These are phyloP conservation scores for Falco novaeseelandiae DNA, from an alignment of 2,797 vertebrate species.

Conservation along the genomic window DNA sequence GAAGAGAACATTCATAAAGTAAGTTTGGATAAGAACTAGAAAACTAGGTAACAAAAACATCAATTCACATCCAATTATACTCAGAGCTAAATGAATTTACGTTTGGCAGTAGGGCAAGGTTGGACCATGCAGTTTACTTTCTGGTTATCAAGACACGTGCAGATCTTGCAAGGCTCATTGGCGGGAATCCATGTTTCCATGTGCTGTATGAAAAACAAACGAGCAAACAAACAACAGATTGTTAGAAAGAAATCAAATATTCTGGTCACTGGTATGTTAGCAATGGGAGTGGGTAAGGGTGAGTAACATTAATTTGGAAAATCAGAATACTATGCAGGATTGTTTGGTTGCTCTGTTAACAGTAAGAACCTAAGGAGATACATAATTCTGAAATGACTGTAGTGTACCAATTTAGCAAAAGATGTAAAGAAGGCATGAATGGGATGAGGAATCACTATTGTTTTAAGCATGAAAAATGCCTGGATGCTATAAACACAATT, in stretches of 20 bases:
- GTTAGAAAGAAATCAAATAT: not conserved
- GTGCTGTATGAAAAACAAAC: conserved; percentile 70
- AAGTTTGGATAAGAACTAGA: not conserved
- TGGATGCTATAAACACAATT: not conserved
- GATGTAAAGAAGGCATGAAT: not conserved
- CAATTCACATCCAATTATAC: not conserved
- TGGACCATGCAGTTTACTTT: conserved; percentile 86
- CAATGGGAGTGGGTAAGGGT: not conserved
- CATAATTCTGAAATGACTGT: not conserved
- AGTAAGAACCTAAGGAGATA: not conserved
- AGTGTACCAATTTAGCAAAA: not conserved
- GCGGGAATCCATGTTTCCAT: conserved; percentile 90
- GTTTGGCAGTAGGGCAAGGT: conserved; percentile 84
- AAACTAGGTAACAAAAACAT: not conserved
- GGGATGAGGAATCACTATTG: not conserved
- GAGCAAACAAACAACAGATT: not conserved
- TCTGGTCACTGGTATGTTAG: not conserved
- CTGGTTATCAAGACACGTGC: conserved; percentile 87
- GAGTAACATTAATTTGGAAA: not conserved
- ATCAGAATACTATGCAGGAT: not conserved
- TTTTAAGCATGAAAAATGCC: not conserved
- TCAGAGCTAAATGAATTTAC: conserved; percentile 71
- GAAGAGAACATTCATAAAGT: not conserved
- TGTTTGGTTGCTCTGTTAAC: not conserved
- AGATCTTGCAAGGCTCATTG: conserved; percentile 90